These are phyloP conservation scores for Cephus nigrinus DNA, from an alignment of 2,888 invertebrate species.

Conservation along the genomic window DNA sequence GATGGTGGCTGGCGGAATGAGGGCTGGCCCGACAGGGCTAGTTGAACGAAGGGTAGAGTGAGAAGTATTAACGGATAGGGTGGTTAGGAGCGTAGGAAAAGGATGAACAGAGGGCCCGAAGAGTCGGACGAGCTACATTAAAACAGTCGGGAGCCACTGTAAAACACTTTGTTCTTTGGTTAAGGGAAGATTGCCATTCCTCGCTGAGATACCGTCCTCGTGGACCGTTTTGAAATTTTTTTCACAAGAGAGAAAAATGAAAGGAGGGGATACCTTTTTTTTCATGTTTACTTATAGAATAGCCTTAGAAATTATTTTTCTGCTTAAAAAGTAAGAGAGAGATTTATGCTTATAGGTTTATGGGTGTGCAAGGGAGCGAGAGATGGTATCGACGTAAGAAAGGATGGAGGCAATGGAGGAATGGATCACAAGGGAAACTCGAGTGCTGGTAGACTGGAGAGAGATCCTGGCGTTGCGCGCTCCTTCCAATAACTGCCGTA, in stretches of 20 bases:
- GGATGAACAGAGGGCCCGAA: background rate
- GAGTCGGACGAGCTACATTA: background rate
- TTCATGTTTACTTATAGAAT: background rate
- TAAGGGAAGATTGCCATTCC: constrained; percentile 21
- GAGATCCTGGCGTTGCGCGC: background rate
- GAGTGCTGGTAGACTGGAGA: background rate
- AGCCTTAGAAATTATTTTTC: background rate
- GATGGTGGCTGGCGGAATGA: background rate
- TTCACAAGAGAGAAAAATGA: background rate
- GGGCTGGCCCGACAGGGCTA: background rate
- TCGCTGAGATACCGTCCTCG: background rate
- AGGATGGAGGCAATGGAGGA: background rate
- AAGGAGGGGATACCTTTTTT: background rate
- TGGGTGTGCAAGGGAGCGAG: background rate
- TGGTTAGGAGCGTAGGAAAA: background rate
- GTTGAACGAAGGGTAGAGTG: background rate
- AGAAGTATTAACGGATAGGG: background rate
- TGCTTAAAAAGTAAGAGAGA: background rate
- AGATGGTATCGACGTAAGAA: background rate
- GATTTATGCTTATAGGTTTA: background rate
- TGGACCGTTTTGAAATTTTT: background rate
- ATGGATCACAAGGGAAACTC: background rate
- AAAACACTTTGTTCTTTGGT: constrained; percentile 21
- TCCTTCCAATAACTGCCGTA: background rate
- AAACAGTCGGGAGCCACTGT: constrained; percentile 2